A percentile compares a stretch with the other conserved stretches of the same genome.
Evolutionary conservation across 2,797 vertebrate genomes (phyloP).

Genomic region (Pseudochaenichthys georgianus): DNA sequence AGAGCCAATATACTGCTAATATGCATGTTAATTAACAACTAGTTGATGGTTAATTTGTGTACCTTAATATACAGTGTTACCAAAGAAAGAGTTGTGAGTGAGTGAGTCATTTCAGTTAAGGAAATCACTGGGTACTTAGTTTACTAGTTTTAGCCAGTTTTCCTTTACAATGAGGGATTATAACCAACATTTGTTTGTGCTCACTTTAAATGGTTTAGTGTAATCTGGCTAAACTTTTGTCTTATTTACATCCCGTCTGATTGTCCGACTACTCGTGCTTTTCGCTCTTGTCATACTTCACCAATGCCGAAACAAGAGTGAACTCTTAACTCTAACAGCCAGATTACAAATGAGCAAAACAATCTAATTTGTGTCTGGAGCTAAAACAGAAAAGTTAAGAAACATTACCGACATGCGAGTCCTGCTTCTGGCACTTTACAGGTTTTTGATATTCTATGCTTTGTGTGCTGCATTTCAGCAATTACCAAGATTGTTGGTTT

Average conservation of each 20-base stretch:
- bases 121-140: not conserved
- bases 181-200: not conserved
- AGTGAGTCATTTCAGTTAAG: too few species aligned
- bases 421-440: not conserved
- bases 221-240: not conserved
- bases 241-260: constrained; percentile 22
- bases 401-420: not conserved
- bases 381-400: not conserved
- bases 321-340: not conserved
- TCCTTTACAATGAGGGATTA: not conserved
- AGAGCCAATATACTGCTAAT: too few species aligned
- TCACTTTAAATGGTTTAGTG: constrained; percentile 3
- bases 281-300: not conserved
- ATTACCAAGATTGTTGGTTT: not conserved
- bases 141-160: constrained; percentile 14
- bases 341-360: not conserved
- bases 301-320: not conserved
- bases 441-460: not conserved
- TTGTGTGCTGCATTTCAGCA: not conserved
- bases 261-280: not conserved
- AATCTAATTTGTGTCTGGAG: not conserved
- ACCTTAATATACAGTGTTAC: too few species aligned
- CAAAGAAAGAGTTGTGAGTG: not conserved
- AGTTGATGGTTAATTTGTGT: too few species aligned
- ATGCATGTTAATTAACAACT: too few species aligned